Evolutionary conservation across 2,797 vertebrate species (phyloP).

Genomic region (Esox lucius): DNA sequence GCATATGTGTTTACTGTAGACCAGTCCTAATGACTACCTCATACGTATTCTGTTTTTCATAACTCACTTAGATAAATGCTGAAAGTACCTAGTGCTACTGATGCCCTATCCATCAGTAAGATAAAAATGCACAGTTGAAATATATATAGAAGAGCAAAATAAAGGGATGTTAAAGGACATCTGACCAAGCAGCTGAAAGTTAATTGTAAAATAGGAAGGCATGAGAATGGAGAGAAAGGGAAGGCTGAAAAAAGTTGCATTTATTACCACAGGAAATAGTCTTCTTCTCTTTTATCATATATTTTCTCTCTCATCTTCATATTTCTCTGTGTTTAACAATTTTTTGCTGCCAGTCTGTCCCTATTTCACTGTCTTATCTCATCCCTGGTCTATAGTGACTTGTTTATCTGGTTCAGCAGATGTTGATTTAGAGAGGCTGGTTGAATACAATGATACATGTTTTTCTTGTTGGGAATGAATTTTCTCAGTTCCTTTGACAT

Average conservation of each 20-base stretch:
- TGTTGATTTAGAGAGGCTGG: background rate
- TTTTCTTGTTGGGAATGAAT: background rate
- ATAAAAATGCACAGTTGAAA: background rate
- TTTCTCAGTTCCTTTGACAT: background rate
- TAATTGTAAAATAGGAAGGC: constrained; percentile 23
- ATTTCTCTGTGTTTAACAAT: background rate
- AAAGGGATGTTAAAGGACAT: background rate
- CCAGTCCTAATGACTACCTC: background rate
- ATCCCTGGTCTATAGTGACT: background rate
- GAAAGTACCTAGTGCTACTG: background rate
- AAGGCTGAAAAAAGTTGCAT: constrained; percentile 15
- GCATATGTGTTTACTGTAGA: background rate
- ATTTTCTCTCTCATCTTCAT: background rate
- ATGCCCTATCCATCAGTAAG: background rate
- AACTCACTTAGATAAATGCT: background rate
- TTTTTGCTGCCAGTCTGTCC: background rate
- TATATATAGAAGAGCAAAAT: background rate
- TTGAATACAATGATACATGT: background rate
- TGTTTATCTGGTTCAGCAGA: background rate
- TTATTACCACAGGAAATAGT: background rate
- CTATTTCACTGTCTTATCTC: background rate
- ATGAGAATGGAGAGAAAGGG: constrained; percentile 9
- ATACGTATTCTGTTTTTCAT: background rate
- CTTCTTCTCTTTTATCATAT: background rate
- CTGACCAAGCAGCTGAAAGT: background rate